These are phyloP conservation scores for Poecilobothrus nobilitatus DNA, from an alignment of 2,888 invertebrate genomes.

Conservation along the genomic window DNA sequence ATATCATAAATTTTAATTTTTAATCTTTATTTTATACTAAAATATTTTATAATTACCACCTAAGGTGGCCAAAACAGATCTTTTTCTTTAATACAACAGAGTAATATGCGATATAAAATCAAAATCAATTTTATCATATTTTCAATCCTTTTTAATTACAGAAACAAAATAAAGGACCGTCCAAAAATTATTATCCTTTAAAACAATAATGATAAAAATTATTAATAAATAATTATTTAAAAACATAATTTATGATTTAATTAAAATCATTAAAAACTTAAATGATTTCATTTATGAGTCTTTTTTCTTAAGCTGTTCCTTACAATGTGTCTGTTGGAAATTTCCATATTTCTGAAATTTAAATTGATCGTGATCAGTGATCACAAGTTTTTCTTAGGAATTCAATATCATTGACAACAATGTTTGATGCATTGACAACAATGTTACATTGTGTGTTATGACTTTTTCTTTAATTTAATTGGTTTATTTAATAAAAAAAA, in stretches of 20 bases:
- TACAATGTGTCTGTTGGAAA: too few relatives aligned
- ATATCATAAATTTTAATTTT: neutral
- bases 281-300: too few relatives aligned
- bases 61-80: neutral
- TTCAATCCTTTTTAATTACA: neutral
- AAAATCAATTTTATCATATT: neutral
- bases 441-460: too few relatives aligned
- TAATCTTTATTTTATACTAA: neutral
- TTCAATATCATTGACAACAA: too few relatives aligned
- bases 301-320: too few relatives aligned
- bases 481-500: too few relatives aligned
- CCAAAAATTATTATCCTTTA: neutral
- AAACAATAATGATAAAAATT: neutral
- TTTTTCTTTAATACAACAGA: neutral
- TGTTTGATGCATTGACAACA: too few relatives aligned
- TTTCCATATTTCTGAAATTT: too few relatives aligned
- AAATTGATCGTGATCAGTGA: too few relatives aligned
- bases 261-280: too few relatives aligned
- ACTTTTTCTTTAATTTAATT: too few relatives aligned
- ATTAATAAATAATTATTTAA: neutral
- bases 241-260: neutral
- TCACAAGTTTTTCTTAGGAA: too few relatives aligned
- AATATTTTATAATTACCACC: neutral
- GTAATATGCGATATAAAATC: neutral
- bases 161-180: neutral